phyloP scores from a whole-genome alignment of 1,140 invertebrate genomes.

The Neotoxoptera formosana region DNA sequence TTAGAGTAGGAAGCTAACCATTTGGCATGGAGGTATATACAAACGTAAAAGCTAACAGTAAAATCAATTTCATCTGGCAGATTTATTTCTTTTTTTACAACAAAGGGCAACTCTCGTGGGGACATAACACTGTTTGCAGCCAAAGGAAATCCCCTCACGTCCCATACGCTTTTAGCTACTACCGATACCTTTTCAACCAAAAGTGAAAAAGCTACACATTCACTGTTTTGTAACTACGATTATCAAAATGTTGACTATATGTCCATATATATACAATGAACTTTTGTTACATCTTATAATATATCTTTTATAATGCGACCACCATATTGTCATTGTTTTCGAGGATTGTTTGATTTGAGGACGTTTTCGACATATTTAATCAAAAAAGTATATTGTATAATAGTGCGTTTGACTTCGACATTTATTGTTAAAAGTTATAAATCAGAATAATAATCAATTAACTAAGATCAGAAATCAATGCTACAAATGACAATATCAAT shows the following conservation, averaged over 20 bases:
- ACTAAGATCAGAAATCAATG: neutral
- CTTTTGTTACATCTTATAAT: neutral
- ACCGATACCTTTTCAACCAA: neutral
- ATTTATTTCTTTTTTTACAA: conserved; percentile 49
- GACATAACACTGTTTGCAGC: conserved; percentile 19
- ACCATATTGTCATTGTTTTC: neutral
- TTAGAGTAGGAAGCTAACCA: neutral
- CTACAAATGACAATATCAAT: neutral
- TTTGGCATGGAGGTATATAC: neutral
- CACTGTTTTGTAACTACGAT: conserved; percentile 5
- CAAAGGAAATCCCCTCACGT: conserved; percentile 14
- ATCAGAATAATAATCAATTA: neutral
- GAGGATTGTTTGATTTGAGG: no score
- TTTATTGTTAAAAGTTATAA: neutral
- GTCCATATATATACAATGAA: neutral
- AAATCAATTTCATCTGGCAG: conserved; percentile 43
- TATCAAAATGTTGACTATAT: conserved; percentile 20
- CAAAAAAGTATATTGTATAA: no score
- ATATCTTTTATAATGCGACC: neutral
- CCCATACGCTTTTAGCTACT: neutral
- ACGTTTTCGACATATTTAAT: no score
- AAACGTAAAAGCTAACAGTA: neutral
- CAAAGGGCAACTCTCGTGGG: conserved; percentile 14
- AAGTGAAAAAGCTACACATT: neutral
- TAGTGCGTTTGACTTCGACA: no score